Base-by-base conservation (phyloP, 2,113 vertebrate species). In the Fulmarus glacialis region DNA sequence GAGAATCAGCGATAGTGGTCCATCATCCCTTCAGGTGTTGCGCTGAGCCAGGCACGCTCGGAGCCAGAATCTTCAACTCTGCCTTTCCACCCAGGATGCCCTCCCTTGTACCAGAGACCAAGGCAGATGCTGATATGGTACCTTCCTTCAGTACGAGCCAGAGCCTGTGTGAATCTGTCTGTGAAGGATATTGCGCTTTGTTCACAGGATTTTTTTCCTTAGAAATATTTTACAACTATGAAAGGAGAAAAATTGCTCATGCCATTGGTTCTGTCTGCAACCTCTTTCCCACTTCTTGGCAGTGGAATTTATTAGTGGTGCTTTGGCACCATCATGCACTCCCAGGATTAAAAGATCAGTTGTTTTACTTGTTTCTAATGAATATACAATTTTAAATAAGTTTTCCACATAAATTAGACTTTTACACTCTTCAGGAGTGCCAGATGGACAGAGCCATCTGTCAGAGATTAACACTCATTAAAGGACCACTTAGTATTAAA, bases 401-500 rank as follows among this genome's bases (percentile, higher is more conserved):
- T 85, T 94, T 80, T 97, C 94, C 93, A 94, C 66, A 89, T 87
- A 93, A 93, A 94, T 82, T 91, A 84, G 73, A 82, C 56, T 93
- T 86, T 56, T 92, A 75, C 15, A 12, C 74, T 83, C 62, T 78
- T 93, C 92, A 92, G 81, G 74, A 91, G 71, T 94, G 84, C 94
- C 94, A 96, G 92, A 97, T 89, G 86, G 88, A 83, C 55, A 64
- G 30, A 94, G 82, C 90, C 94, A 96, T 96, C 90, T 96, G 96
- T 96, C 90, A 85, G 77, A 91, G 68, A 95, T 96, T 96, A 97
- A 89, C 81, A 87, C 29, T 62, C 77, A 81, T 85, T 96, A 67
- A 94, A 95, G 75, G 82, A 75, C 42, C 67, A 82, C 67, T 84
- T 77, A 77, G 40, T 75, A 95, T 82, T 92, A 16, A 55, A 90